Conservation (phyloP, 2,113 vertebrate genomes). For the Arizona elegans region DNA sequence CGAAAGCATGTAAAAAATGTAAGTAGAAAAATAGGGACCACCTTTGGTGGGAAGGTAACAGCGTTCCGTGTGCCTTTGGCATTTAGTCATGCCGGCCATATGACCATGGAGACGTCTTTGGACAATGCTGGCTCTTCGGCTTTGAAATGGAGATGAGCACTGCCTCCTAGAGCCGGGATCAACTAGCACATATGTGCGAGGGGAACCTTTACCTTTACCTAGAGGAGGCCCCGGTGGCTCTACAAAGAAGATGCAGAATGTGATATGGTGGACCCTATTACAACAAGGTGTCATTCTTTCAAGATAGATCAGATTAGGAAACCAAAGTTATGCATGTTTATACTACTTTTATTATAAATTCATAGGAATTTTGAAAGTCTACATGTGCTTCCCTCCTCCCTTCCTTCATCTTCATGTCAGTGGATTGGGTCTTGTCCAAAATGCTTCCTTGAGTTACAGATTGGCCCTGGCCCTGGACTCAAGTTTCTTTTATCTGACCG, state of each 20-base stretch:
- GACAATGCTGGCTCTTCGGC: too few species aligned
- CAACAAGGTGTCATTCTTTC: background rate
- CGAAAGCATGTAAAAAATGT: too few species aligned
- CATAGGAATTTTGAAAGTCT: background rate
- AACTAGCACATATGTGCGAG: too few species aligned
- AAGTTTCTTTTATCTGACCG: background rate
- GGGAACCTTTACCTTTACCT: background rate
- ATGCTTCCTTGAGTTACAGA: background rate
- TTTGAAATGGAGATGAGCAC: too few species aligned
- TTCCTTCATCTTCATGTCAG: background rate
- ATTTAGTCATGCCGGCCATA: too few species aligned
- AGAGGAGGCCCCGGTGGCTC: too few species aligned
- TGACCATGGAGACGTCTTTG: too few species aligned
- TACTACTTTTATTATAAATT: background rate
- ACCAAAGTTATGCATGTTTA: background rate
- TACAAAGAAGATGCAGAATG: background rate
- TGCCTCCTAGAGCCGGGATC: too few species aligned
- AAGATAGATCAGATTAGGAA: background rate
- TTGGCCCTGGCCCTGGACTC: background rate
- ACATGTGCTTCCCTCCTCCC: background rate
- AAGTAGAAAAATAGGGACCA: too few species aligned
- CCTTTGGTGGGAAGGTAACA: too few species aligned
- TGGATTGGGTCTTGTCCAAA: background rate
- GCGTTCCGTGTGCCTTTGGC: too few species aligned
- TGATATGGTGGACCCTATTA: background rate